phyloP scores from a whole-genome alignment of 2,797 vertebrate genomes.

The Thunnus albacares region DNA sequence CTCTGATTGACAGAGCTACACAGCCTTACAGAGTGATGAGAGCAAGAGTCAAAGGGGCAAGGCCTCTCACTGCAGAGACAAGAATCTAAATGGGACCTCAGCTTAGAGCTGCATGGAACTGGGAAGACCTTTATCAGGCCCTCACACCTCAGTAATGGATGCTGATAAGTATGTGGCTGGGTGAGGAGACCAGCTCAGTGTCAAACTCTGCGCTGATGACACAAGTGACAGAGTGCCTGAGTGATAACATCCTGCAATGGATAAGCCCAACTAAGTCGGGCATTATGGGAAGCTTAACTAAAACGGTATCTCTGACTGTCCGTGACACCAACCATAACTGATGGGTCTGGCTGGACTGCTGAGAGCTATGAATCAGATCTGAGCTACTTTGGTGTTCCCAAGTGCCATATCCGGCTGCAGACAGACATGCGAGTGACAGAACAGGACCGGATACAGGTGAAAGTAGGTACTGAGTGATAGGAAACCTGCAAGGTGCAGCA shows the following conservation, averaged over 20 bases:
- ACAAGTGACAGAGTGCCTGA: constrained; percentile 76
- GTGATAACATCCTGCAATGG: constrained; percentile 79
- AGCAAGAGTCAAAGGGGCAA: constrained; percentile 79
- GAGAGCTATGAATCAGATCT: constrained; percentile 77
- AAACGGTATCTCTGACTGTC: constrained; percentile 68
- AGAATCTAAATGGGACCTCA: constrained; percentile 77
- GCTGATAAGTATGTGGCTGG: constrained; percentile 69
- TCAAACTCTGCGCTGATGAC: constrained; percentile 71
- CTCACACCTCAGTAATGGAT: constrained; percentile 81
- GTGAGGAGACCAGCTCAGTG: constrained; percentile 58
- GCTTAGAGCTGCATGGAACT: constrained; percentile 46
- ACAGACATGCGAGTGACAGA: constrained; percentile 51
- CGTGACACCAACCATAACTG: constrained; percentile 69
- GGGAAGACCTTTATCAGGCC: constrained; percentile 74
- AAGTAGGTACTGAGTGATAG: constrained; percentile 47
- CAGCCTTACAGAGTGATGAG: constrained; percentile 79
- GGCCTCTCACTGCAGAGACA: constrained; percentile 64
- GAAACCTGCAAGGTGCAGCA: constrained; percentile 52
- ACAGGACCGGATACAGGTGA: constrained; percentile 44
- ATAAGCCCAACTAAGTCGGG: constrained; percentile 69
- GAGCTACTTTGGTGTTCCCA: constrained; percentile 60
- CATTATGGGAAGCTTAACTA: constrained; percentile 75
- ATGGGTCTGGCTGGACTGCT: constrained; percentile 68
- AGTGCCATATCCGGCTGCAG: constrained; percentile 49
- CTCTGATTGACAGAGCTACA: constrained; percentile 81